phyloP scores from a whole-genome alignment of 1,140 invertebrate species.

The Dinothrombium tinctorium region DNA sequence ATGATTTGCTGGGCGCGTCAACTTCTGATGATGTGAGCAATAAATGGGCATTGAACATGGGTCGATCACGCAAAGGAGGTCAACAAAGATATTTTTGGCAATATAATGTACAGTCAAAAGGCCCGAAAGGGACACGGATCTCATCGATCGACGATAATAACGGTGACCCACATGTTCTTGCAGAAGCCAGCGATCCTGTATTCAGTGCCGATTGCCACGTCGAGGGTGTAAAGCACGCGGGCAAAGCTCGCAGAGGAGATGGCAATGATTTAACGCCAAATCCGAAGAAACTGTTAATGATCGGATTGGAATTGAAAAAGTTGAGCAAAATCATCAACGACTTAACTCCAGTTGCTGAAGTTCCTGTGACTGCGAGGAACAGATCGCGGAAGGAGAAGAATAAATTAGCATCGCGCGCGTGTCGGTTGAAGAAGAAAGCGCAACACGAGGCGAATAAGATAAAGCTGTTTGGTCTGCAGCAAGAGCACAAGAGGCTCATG shows the following conservation, averaged over 20 bases:
- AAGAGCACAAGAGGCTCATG: conserved; percentile 62
- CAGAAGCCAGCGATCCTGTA: conserved; percentile 70
- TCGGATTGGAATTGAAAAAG: conserved; percentile 77
- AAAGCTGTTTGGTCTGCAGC: conserved; percentile 72
- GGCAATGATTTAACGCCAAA: conserved; percentile 92
- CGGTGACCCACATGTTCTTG: conserved; percentile 74
- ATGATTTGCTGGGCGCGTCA: conserved; percentile 9
- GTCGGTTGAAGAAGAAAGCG: conserved; percentile 77
- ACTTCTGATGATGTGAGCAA: conserved; percentile 12
- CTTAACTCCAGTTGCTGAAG: conserved; percentile 77
- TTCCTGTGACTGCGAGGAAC: conserved; percentile 58
- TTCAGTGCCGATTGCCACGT: conserved; percentile 70
- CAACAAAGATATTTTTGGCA: conserved; percentile 85
- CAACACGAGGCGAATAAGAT: conserved; percentile 87
- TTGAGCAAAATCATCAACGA: conserved; percentile 77
- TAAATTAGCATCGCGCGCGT: conserved; percentile 83
- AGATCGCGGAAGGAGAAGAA: conserved; percentile 93
- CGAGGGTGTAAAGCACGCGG: conserved; percentile 34
- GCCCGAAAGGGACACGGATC: conserved; percentile 49
- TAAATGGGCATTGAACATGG: conserved; percentile 14
- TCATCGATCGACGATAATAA: conserved; percentile 27
- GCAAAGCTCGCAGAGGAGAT: conserved; percentile 85
- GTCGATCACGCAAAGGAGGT: conserved; percentile 27
- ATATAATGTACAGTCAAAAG: conserved; percentile 94
- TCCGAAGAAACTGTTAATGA: conserved; percentile 62